Percentiles rank a stretch among this genome's conserved stretches.
Conservation (phyloP, 2,888 invertebrate genomes). For the Ochropacha duplaris region DNA sequence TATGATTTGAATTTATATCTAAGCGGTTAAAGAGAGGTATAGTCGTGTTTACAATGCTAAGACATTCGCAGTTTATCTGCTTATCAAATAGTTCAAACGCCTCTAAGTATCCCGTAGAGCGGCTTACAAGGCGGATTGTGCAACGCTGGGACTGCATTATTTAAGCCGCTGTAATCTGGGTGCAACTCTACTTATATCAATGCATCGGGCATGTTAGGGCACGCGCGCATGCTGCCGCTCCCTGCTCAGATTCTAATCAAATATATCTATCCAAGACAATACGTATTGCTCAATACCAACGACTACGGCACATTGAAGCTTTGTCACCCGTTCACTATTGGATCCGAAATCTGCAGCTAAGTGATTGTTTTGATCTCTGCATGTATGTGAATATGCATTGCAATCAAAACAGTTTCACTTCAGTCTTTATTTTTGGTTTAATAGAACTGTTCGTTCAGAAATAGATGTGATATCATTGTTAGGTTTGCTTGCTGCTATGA, state of each 20-base stretch:
- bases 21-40: not conserved
- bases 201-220: conserved; percentile 25
- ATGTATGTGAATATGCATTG: not conserved
- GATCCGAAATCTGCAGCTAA: no score
- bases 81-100: conserved; percentile 52
- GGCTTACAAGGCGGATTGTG: conserved; percentile 52
- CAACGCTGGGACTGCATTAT: conserved; percentile 54
- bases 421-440: not conserved
- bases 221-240: conserved; percentile 36
- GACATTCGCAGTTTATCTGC: conserved; percentile 34
- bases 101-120: conserved; percentile 40
- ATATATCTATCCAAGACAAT: conserved; percentile 51
- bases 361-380: no score
- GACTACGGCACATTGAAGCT: conserved; percentile 29
- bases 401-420: not conserved
- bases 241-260: conserved; percentile 50
- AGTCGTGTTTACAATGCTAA: conserved; percentile 2
- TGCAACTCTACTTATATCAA: conserved; percentile 30
- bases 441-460: conserved; percentile 9
- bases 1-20: not conserved
- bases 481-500: conserved; percentile 31
- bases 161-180: conserved; percentile 51
- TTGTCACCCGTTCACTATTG: conserved; percentile 33
- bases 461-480: conserved; percentile 49
- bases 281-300: conserved; percentile 44